Evolutionary conservation across 2,888 invertebrate species (phyloP).

Genomic region (Rhodophaea formosa): DNA sequence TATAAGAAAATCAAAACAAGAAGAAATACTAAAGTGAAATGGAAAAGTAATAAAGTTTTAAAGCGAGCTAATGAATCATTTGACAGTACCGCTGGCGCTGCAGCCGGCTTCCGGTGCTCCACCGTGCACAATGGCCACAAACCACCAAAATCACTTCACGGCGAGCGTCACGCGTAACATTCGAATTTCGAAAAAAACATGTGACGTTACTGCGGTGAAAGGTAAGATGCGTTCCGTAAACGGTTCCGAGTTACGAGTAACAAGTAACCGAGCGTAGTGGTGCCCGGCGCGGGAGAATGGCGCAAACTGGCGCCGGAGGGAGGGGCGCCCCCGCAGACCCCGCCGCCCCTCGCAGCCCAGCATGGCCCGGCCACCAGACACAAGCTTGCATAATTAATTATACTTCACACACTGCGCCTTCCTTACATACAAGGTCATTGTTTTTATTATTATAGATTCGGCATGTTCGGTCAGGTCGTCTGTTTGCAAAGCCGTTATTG

Average conservation of each 20-base stretch:
- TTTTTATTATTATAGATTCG: slow-evolving; percentile 45
- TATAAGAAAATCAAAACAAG: background rate
- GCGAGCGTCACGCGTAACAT: slow-evolving; percentile 64
- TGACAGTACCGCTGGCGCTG: slow-evolving; percentile 55
- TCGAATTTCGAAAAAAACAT: slow-evolving; percentile 55
- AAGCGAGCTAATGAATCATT: slow-evolving; percentile 54
- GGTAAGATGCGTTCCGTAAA: slow-evolving; percentile 73
- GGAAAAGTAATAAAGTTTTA: background rate
- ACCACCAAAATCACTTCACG: slow-evolving; percentile 76
- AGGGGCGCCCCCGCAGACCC: slow-evolving; percentile 40
- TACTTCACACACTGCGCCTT: slow-evolving; percentile 68
- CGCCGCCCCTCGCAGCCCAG: slow-evolving; percentile 32
- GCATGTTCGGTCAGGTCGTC: slow-evolving; percentile 23
- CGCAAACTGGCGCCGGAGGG: slow-evolving; percentile 70
- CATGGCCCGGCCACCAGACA: slow-evolving; percentile 61
- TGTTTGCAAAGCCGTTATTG: slow-evolving; percentile 12
- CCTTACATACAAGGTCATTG: slow-evolving; percentile 70
- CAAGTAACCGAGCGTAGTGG: slow-evolving; percentile 69
- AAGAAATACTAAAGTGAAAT: background rate
- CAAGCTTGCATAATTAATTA: slow-evolving; percentile 76
- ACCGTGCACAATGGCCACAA: slow-evolving; percentile 66
- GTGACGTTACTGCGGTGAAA: slow-evolving; percentile 72
- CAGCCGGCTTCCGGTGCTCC: slow-evolving; percentile 45
- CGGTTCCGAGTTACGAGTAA: slow-evolving; percentile 64
- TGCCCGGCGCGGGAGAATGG: slow-evolving; percentile 73